Base-by-base conservation (phyloP, 2,888 invertebrate genomes). In the Troides aeacus region DNA sequence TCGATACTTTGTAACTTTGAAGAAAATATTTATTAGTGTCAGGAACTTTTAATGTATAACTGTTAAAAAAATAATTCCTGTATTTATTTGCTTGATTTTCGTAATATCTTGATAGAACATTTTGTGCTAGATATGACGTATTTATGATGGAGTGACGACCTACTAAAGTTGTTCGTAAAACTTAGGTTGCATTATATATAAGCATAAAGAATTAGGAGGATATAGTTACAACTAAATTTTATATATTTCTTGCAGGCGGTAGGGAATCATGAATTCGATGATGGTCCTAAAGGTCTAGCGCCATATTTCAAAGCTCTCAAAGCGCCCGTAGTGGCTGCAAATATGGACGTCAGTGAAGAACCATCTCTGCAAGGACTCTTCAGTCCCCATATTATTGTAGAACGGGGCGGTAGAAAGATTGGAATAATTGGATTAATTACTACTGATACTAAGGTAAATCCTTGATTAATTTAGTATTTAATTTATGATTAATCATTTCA, bases 221-320 rank as follows among this genome's bases (percentile, higher is more conserved):
- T 39, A 8, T 36, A 5, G 6, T 36, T 8, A 46, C 15, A 17
- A 5, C 10, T 2, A 50, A 12, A 50, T 50, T 5, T 50, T 17
- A 15, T 21, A 21, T 42, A 18, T 60, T 50, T n/a, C 8, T 0
- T 81, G 75, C 84, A 97, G 97, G 95, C 96, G 0, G 84, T 97
- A 10, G 97, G 97, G 0, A 97, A 97, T 83, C 97, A 97, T 77
- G 97, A 97, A 79, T 97, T 97, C 76, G 97, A 97, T 79, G 94
- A 96, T 73, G 94, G 94, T 0, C 91, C 97, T 0, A 93, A 86
- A 21, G 97, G 96, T 0, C 81, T 97, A 0, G 94, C 94, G 0
- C 96, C 96, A 0, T 97, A 96, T 82, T 82, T 97, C 1, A 81
- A 94, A 68, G 88, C 89, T 0, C 79, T 96, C 6, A 93, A 94